A percentile compares a stretch with the other conserved stretches of the same genome.
Conservation (phyloP, 2,888 invertebrate species). For the Metopia argyrocephala region DNA sequence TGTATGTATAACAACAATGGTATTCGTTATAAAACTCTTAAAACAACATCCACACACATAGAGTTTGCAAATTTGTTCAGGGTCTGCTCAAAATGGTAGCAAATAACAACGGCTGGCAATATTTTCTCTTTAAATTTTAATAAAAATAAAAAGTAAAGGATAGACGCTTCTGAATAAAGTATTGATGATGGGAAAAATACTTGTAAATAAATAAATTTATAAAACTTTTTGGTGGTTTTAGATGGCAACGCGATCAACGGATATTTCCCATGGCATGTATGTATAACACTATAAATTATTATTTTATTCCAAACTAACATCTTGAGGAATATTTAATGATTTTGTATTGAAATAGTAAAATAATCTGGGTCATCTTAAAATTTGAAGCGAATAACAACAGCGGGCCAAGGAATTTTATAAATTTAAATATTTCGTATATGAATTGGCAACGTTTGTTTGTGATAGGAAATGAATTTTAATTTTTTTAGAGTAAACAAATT, state of each 20-base stretch:
- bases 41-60: neutral
- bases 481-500: no score
- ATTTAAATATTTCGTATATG: neutral
- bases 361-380: conserved; percentile 3
- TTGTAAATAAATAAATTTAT: neutral
- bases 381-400: neutral
- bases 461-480: no score
- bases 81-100: neutral
- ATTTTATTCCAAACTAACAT: neutral
- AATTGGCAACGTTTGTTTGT: no score
- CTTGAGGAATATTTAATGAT: neutral
- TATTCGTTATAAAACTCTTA: conserved; percentile 1
- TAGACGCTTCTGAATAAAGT: no score
- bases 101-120: conserved; percentile 1
- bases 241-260: conserved; percentile 19
- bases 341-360: neutral
- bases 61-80: neutral
- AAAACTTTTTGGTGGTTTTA: neutral
- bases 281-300: neutral
- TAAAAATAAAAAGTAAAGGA: no score
- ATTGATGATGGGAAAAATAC: no score
- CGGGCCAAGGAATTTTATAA: neutral
- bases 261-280: conserved; percentile 16
- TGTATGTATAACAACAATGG: conserved; percentile 1
- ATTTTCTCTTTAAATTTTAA: neutral